Conservation (phyloP, 1,140 invertebrate genomes). For the Tribolium castaneum region DNA sequence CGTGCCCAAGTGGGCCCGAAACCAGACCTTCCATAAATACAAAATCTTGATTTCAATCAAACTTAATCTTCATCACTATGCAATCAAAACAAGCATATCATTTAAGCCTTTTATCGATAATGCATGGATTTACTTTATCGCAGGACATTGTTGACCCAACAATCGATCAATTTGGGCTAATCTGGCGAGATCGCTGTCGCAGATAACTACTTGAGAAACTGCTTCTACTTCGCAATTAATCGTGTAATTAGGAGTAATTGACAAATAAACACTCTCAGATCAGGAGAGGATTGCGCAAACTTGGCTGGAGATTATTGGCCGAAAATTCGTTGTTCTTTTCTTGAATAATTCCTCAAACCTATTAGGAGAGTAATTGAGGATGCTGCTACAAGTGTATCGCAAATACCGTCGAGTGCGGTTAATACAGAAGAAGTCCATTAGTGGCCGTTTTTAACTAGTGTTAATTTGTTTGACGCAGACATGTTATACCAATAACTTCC, state of each 20-base stretch:
- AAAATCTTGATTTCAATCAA: conserved; percentile 19
- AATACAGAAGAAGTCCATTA: conserved; percentile 28
- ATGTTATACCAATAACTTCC: conserved; percentile 28
- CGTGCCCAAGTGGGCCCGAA: conserved; percentile 51
- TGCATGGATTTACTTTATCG: conserved; percentile 19
- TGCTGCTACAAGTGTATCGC: conserved; percentile 31
- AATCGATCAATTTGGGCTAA: conserved; percentile 17
- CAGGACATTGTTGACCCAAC: conserved; percentile 11
- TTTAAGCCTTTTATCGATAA: conserved; percentile 10
- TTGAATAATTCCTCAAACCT: conserved; percentile 13
- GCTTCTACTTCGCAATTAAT: conserved; percentile 19
- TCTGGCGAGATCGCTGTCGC: neutral
- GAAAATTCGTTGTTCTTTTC: neutral
- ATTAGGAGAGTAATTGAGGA: conserved; percentile 13
- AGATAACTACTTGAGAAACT: conserved; percentile 19
- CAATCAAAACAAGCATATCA: conserved; percentile 10
- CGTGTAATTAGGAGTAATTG: conserved; percentile 25
- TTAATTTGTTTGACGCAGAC: conserved; percentile 26
- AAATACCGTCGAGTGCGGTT: conserved; percentile 15
- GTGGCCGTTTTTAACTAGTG: conserved; percentile 15
- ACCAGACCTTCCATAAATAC: neutral
- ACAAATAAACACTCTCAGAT: conserved; percentile 17
- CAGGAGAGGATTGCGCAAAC: neutral
- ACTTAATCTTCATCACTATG: neutral
- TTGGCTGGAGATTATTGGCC: neutral